phyloP scores from a whole-genome alignment of 2,797 vertebrate species.

The Hyperoplus immaculatus region DNA sequence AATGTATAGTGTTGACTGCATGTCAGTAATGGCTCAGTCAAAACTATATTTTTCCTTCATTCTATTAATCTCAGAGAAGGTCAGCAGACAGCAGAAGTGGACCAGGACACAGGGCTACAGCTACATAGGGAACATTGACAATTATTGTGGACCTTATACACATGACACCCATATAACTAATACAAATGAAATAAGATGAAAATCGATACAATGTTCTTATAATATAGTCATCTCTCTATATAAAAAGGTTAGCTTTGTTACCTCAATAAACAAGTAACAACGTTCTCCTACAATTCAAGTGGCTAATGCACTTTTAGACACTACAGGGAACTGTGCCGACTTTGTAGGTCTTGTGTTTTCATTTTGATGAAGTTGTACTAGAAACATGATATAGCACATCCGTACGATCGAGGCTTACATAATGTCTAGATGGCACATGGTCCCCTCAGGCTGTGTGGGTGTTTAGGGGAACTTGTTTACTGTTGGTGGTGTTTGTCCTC shows the following conservation, averaged over 20 bases:
- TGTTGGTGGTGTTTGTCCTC: conserved; percentile 71
- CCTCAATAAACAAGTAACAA: conserved; percentile 61
- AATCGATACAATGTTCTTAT: conserved; percentile 37
- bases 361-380: conserved; percentile 66
- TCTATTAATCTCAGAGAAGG: conserved; percentile 25
- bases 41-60: conserved; percentile 17
- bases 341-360: conserved; percentile 70
- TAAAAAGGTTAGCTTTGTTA: conserved; percentile 61
- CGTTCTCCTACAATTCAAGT: conserved; percentile 59
- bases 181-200: conserved; percentile 36
- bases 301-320: conserved; percentile 72
- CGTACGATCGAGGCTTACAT: conserved; percentile 60
- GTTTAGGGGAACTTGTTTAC: conserved; percentile 73
- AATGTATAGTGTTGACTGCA: neutral
- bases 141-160: conserved; percentile 39
- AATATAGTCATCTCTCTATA: conserved; percentile 55
- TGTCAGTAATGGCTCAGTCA: conserved; percentile 15
- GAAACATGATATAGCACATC: conserved; percentile 70
- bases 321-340: conserved; percentile 69
- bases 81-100: conserved; percentile 25
- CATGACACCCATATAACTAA: conserved; percentile 45
- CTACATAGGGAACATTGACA: conserved; percentile 29
- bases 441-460: conserved; percentile 53
- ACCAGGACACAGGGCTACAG: conserved; percentile 19
- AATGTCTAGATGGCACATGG: conserved; percentile 57